Conservation (phyloP, 2,888 invertebrate species). For the Byasa hedistus region DNA sequence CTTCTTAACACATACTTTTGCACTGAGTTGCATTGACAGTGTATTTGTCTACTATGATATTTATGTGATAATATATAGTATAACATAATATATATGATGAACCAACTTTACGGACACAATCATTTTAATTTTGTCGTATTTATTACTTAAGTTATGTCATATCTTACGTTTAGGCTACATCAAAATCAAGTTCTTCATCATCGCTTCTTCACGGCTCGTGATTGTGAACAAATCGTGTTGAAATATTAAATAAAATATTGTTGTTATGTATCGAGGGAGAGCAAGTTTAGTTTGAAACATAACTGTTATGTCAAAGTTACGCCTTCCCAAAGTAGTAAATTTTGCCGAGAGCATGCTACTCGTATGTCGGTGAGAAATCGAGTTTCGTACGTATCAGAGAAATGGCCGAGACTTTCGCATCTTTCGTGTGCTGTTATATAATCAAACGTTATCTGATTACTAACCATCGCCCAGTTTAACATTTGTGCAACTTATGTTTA, state of each 20-base stretch:
- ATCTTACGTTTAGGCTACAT: neutral
- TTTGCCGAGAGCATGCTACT: slow-evolving; percentile 36
- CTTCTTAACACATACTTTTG: neutral
- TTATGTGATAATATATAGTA: too few species aligned
- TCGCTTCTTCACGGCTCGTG: too few species aligned
- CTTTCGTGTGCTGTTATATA: slow-evolving; percentile 20
- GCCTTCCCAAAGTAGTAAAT: slow-evolving; percentile 21
- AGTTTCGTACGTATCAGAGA: slow-evolving; percentile 41
- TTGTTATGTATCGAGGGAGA: neutral
- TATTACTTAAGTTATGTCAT: neutral
- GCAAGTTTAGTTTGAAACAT: slow-evolving; percentile 10
- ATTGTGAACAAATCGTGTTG: too few species aligned
- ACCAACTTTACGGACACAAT: neutral
- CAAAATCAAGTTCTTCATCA: neutral
- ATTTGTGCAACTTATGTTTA: neutral
- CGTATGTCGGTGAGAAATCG: slow-evolving; percentile 42
- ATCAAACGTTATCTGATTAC: slow-evolving; percentile 16
- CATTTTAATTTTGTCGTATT: neutral
- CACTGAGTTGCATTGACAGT: neutral
- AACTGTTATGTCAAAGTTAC: slow-evolving; percentile 13
- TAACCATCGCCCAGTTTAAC: slow-evolving; percentile 7
- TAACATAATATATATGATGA: too few species aligned
- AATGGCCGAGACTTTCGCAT: slow-evolving; percentile 42
- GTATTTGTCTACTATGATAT: neutral
- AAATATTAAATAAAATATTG: too few species aligned